Percentiles rank a stretch among this genome's conserved stretches.
phyloP scores from a whole-genome alignment of 2,888 invertebrate genomes.

The Heliothis peltigera region DNA sequence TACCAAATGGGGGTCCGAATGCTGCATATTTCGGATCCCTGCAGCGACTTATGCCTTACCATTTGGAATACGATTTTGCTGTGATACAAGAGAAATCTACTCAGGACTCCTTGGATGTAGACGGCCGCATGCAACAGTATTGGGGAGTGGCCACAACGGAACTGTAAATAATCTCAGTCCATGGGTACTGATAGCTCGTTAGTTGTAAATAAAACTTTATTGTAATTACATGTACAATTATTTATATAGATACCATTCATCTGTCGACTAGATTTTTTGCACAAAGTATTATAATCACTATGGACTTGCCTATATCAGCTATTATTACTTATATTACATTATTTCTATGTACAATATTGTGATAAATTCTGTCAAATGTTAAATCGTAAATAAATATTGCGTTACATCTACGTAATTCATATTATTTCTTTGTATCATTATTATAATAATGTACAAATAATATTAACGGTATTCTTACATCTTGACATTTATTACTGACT shows the following conservation, averaged over 20 bases:
- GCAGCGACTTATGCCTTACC: slow-evolving; percentile 95
- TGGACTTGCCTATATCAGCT: slow-evolving; percentile 80
- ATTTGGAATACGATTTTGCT: slow-evolving; percentile 95
- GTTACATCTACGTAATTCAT: slow-evolving; percentile 62
- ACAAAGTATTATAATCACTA: slow-evolving; percentile 86
- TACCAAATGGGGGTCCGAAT: slow-evolving; percentile 94
- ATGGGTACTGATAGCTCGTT: slow-evolving; percentile 46
- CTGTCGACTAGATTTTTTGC: slow-evolving; percentile 89
- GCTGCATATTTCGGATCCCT: slow-evolving; percentile 96
- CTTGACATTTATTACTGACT: slow-evolving; percentile 52
- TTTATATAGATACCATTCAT: slow-evolving; percentile 85
- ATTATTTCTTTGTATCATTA: slow-evolving; percentile 56
- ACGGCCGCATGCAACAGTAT: slow-evolving; percentile 96
- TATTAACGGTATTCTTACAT: slow-evolving; percentile 59
- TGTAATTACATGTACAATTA: slow-evolving; percentile 77
- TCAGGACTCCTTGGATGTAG: slow-evolving; percentile 94
- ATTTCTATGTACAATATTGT: slow-evolving; percentile 76
- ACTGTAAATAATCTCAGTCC: slow-evolving; percentile 85
- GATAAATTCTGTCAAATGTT: slow-evolving; percentile 73
- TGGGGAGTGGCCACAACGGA: slow-evolving; percentile 97
- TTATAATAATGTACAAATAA: slow-evolving; percentile 61
- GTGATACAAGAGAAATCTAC: slow-evolving; percentile 94
- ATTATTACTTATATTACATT: slow-evolving; percentile 64
- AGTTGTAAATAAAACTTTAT: slow-evolving; percentile 85
- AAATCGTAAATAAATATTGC: slow-evolving; percentile 69